These are phyloP conservation scores for Sesia bembeciformis DNA, from an alignment of 2,888 invertebrate species.

Conservation along the genomic window DNA sequence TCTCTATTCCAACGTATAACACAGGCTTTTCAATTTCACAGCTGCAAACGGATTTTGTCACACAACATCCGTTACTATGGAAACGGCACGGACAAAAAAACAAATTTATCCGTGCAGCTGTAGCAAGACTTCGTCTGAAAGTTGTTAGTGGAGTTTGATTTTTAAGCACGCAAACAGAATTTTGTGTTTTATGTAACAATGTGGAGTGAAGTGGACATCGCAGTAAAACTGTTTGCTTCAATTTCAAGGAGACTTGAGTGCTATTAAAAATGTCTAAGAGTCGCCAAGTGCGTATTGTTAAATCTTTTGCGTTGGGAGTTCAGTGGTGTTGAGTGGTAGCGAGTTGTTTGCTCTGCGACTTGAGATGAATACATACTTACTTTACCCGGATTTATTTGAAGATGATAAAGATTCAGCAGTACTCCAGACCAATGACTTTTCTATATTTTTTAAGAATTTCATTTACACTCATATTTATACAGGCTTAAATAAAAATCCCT, in stretches of 20 bases:
- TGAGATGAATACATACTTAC: no score
- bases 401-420: no score
- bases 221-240: slow-evolving; percentile 65
- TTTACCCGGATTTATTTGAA: no score
- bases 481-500: no score
- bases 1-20: background rate
- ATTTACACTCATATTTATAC: no score
- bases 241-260: slow-evolving; percentile 55
- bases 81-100: slow-evolving; percentile 50
- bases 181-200: slow-evolving; percentile 38
- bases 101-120: slow-evolving; percentile 13
- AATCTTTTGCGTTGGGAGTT: no score
- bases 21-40: background rate
- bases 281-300: slow-evolving; percentile 27
- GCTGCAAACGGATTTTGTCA: slow-evolving; percentile 13
- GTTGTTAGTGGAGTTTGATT: slow-evolving; percentile 18
- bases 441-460: no score
- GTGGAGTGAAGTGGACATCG: slow-evolving; percentile 57
- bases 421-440: no score
- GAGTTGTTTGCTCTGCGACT: no score
- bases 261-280: slow-evolving; percentile 65
- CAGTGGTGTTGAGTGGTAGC: no score
- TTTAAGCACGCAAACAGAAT: slow-evolving; percentile 10
- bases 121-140: slow-evolving; percentile 3
- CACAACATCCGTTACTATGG: slow-evolving; percentile 45